phyloP scores from a whole-genome alignment of 37 sponge, comb jelly and placozoan genomes.

The Axinella damicornis region DNA sequence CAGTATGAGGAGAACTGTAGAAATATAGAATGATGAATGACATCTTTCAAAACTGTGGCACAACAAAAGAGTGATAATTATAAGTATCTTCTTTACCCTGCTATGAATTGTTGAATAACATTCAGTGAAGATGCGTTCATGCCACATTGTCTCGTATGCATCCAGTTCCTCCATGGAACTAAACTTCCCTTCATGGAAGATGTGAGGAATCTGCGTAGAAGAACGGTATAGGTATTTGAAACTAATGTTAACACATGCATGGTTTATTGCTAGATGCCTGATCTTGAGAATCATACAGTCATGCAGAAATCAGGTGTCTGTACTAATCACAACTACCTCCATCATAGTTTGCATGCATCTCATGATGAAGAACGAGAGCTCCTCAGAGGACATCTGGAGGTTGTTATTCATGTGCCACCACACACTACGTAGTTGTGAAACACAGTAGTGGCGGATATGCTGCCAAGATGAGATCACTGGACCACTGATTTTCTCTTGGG shows the following conservation, averaged over 20 bases:
- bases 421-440: conserved; percentile 71
- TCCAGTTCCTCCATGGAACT: conserved; percentile 28
- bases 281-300: too few species aligned
- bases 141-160: conserved; percentile 69
- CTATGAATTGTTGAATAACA: too few species aligned
- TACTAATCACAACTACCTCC: conserved; percentile 24
- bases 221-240: too few species aligned
- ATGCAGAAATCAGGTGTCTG: too few species aligned
- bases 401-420: conserved; percentile 76
- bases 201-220: neutral
- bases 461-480: conserved; percentile 78
- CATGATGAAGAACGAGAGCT: conserved; percentile 64
- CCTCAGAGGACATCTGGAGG: conserved; percentile 70
- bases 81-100: too few species aligned
- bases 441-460: conserved; percentile 79
- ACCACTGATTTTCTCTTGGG: conserved; percentile 52
- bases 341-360: conserved; percentile 24
- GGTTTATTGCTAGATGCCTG: too few species aligned
- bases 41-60: too few species aligned
- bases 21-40: too few species aligned
- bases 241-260: too few species aligned
- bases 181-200: conserved; percentile 5
- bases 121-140: conserved; percentile 16
- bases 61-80: too few species aligned
- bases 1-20: too few species aligned